phyloP scores from a whole-genome alignment of 2,888 invertebrate genomes.

The Tridacna gigas region DNA sequence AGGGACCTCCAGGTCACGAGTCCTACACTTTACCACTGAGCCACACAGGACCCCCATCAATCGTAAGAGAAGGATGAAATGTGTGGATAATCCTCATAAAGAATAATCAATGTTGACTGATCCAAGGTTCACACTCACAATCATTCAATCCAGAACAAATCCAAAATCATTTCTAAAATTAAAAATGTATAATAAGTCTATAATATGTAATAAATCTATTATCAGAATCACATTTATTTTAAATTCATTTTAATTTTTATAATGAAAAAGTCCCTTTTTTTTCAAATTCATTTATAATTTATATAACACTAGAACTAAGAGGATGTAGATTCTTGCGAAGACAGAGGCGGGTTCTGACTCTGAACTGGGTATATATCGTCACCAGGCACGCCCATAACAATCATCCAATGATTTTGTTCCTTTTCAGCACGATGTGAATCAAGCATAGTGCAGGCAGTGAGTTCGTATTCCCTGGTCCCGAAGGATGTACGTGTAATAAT shows the following conservation, averaged over 20 bases:
- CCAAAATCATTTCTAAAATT: not conserved
- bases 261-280: not conserved
- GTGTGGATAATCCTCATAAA: no score
- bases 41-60: no score
- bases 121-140: no score
- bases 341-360: not conserved
- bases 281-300: not conserved
- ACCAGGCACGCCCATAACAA: conserved; percentile 80
- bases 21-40: no score
- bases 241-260: not conserved
- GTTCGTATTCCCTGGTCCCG: conserved; percentile 82
- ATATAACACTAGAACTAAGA: not conserved
- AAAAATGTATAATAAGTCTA: not conserved
- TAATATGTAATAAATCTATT: not conserved
- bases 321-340: not conserved
- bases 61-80: no score
- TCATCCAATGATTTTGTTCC: conserved; percentile 82
- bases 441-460: conserved; percentile 80
- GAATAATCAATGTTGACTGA: no score
- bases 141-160: no score
- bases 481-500: conserved; percentile 79
- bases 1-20: no score
- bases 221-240: not conserved
- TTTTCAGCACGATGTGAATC: conserved; percentile 83
- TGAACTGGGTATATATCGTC: conserved; percentile 72